These are phyloP conservation scores for Creontiades dilutus DNA, from an alignment of 2,888 invertebrate species.

Conservation along the genomic window DNA sequence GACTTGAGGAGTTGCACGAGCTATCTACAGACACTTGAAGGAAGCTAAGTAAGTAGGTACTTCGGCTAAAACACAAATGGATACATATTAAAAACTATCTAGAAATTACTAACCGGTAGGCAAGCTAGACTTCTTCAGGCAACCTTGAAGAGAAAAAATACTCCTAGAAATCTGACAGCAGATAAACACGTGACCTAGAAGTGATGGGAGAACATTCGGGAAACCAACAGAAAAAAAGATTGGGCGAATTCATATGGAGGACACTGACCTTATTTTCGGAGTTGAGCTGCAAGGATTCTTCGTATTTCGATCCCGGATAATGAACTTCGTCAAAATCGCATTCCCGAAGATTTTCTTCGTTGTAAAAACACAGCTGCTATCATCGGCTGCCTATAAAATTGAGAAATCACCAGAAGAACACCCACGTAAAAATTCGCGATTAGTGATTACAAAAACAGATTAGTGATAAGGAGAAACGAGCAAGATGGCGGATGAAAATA, in stretches of 20 bases:
- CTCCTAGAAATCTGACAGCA: constrained; percentile 41
- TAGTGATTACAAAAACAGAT: neutral
- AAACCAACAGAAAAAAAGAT: constrained; percentile 41
- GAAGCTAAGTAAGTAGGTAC: neutral
- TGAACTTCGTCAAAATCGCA: neutral
- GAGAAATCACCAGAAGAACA: neutral
- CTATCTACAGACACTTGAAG: neutral
- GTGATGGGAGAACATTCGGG: constrained; percentile 36
- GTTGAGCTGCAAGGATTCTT: neutral
- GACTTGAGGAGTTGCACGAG: neutral
- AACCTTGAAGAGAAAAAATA: constrained; percentile 59
- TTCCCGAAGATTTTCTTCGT: neutral
- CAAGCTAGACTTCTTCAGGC: neutral
- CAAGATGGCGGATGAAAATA: constrained; percentile 51
- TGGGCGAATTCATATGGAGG: neutral
- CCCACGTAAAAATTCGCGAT: constrained; percentile 40
- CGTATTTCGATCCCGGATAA: neutral
- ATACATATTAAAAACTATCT: neutral
- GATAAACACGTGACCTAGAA: constrained; percentile 66
- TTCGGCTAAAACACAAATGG: neutral
- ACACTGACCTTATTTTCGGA: constrained; percentile 50
- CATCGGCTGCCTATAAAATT: constrained; percentile 2
- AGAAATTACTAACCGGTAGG: neutral
- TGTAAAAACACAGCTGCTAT: constrained; percentile 14
- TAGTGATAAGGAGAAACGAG: constrained; percentile 43